Evolutionary conservation across 2,113 vertebrate genomes (phyloP).

Genomic region (Redunca redunca): DNA sequence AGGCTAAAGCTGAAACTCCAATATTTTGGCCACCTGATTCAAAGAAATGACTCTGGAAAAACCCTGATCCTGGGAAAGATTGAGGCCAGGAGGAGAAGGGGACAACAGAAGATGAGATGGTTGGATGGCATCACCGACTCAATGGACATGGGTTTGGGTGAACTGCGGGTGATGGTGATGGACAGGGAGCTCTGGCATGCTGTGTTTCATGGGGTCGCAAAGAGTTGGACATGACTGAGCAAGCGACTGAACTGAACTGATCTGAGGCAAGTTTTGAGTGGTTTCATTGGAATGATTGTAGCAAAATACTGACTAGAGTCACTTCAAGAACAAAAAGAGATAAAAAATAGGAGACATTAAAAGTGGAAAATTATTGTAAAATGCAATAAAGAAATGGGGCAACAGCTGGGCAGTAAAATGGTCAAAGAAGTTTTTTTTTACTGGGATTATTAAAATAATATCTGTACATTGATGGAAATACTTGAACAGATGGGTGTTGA

Average conservation of each 20-base stretch:
- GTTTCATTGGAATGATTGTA: neutral
- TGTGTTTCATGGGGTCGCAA: neutral
- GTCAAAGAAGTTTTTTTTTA: neutral
- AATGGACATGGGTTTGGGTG: neutral
- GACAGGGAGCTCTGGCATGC: neutral
- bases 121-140: neutral
- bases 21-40: neutral
- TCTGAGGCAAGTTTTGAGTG: neutral
- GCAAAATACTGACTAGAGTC: neutral
- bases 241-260: neutral
- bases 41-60: neutral
- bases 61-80: neutral
- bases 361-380: neutral
- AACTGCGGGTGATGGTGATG: neutral
- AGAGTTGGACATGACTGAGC: neutral
- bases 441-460: neutral
- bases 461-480: neutral
- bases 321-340: neutral
- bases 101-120: neutral
- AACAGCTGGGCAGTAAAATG: neutral
- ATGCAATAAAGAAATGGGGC: neutral
- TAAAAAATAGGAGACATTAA: neutral
- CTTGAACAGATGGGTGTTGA: neutral
- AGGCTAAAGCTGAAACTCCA: neutral
- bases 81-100: neutral